phyloP scores from a whole-genome alignment of 1,140 invertebrate genomes.

The Drosophila kohkoa region DNA sequence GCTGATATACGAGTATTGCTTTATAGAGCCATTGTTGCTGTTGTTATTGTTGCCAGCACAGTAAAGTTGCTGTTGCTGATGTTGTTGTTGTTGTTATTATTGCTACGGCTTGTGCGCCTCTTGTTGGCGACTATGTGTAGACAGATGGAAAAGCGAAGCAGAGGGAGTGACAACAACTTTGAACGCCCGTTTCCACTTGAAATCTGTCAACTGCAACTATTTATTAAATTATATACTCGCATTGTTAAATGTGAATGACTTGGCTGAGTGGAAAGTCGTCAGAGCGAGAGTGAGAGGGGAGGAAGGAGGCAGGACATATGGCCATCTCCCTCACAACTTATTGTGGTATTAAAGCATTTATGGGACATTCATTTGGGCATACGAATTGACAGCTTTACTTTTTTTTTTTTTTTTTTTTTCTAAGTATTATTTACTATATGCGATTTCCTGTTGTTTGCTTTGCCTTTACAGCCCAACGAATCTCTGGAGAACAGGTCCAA shows the following conservation, averaged over 20 bases:
- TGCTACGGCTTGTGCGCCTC: conserved; percentile 26
- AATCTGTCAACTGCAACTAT: conserved; percentile 83
- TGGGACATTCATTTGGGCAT: conserved; percentile 26
- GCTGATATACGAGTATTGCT: conserved; percentile 46
- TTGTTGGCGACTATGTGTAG: conserved; percentile 26
- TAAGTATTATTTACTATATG: conserved; percentile 43
- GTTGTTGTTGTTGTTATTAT: conserved; percentile 14
- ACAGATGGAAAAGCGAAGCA: conserved; percentile 43
- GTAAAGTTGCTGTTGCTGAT: conserved; percentile 7
- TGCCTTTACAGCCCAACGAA: conserved; percentile 54
- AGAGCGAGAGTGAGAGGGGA: background rate
- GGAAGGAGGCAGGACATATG: conserved; percentile 5
- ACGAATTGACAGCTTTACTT: conserved; percentile 45
- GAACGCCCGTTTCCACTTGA: conserved; percentile 62
- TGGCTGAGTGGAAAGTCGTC: conserved; percentile 15
- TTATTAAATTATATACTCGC: conserved; percentile 81
- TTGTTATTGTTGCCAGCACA: conserved; percentile 30
- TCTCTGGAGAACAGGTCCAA: conserved; percentile 34
- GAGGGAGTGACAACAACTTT: conserved; percentile 30
- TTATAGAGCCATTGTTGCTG: conserved; percentile 53
- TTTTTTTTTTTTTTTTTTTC: no score
- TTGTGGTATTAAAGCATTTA: conserved; percentile 52
- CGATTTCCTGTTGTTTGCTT: conserved; percentile 51
- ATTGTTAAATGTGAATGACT: conserved; percentile 73
- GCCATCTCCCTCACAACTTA: background rate